phyloP scores from a whole-genome alignment of 2,113 vertebrate genomes.

The Halichoeres trimaculatus region DNA sequence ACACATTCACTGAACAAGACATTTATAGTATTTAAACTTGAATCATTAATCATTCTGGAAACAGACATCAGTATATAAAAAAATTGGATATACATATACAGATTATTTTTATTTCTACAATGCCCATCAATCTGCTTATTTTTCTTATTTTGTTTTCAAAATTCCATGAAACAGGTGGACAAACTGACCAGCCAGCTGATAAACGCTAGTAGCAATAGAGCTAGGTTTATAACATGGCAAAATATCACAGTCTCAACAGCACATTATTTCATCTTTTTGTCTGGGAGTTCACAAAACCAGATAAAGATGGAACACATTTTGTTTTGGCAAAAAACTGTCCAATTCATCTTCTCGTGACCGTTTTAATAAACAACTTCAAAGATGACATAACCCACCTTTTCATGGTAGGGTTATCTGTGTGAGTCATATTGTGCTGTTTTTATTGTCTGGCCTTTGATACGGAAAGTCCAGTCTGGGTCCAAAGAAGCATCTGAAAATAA shows the following conservation, averaged over 20 bases:
- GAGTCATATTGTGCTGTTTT: slow-evolving; percentile 26
- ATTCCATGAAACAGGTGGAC: not conserved
- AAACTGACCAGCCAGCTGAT: not conserved
- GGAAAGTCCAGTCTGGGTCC: not conserved
- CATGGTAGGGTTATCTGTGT: slow-evolving; percentile 26
- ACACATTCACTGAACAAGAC: too few relatives aligned
- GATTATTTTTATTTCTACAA: too few relatives aligned
- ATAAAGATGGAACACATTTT: slow-evolving; percentile 33
- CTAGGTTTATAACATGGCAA: too few relatives aligned
- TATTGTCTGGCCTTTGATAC: not conserved
- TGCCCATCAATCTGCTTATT: too few relatives aligned
- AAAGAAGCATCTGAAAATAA: slow-evolving; percentile 23
- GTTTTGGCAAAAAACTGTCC: slow-evolving; percentile 28
- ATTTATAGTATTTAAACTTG: too few relatives aligned
- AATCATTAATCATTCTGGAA: too few relatives aligned
- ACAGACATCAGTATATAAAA: too few relatives aligned
- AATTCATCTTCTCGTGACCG: slow-evolving; percentile 21
- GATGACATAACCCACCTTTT: slow-evolving; percentile 25
- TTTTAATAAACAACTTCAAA: slow-evolving; percentile 50
- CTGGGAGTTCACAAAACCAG: slow-evolving; percentile 16
- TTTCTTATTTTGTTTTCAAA: too few relatives aligned
- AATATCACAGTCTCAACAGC: not conserved
- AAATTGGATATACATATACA: too few relatives aligned
- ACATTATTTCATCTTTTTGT: not conserved
- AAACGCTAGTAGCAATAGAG: too few relatives aligned